Evolutionary conservation across 2,113 vertebrate genomes (phyloP), one percentile per base, ranked within the genome.

Genomic region (Zeus faber): DNA sequence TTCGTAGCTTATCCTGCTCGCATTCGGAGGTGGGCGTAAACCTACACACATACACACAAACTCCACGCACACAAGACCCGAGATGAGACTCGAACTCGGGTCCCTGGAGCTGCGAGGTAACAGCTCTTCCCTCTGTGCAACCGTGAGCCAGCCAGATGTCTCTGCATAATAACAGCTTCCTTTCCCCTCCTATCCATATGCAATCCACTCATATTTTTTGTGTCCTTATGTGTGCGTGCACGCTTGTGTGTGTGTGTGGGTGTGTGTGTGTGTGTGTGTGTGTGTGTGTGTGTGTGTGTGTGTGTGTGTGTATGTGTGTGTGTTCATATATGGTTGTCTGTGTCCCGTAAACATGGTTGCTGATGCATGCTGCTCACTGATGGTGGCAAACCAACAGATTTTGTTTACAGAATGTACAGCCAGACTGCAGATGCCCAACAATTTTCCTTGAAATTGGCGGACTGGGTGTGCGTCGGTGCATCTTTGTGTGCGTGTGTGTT

Each of bases 401-500:
- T 70, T 71, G 70, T 81, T 75, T 74, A 61, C 57, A 68, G 47
- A 63, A 59, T 56, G n/a, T 29, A 58, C 52, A 60, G 62, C 41
- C 76, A 67, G 66, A 56, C 62, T 59, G 52, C 72, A 83, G 56
- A 72, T 67, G 68, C 53, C 66, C 54, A 62, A 58, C 59, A 52
- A 63, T 70, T 58, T 5, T 18, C 14, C 44, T 16, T 54, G 33
- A 8, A 26, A 74, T n/a, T n/a, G n/a, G n/a, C n/a, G n/a, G n/a
- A n/a, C n/a, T n/a, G n/a, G n/a, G n/a, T n/a, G n/a, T n/a, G n/a
- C n/a, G n/a, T n/a, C n/a, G n/a, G 68, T 54, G 26, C 17, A 16
- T 51, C 16, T 35, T 26, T 26, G 53, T 44, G 39, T 21, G 24
- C 2, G 17, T 54, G 52, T 21, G 24, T 6, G n/a, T 41, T 7